A percentile compares a stretch with the other conserved stretches of the same genome.
These are phyloP conservation scores for Plusia festucae DNA, from an alignment of 2,888 invertebrate species.

Conservation along the genomic window DNA sequence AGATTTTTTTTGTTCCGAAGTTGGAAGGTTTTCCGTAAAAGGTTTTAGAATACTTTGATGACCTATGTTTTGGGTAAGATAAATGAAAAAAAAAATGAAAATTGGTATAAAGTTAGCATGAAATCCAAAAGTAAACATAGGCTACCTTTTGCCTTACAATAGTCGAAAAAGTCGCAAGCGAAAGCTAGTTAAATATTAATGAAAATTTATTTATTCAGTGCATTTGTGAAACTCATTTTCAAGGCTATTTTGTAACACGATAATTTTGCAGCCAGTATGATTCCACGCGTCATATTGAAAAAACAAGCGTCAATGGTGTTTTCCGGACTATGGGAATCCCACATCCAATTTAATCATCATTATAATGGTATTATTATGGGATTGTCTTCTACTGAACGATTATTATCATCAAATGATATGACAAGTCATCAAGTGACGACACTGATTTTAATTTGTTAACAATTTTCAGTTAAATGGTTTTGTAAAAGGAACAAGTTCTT, in stretches of 20 bases:
- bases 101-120: too few species aligned
- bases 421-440: neutral
- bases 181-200: too few species aligned
- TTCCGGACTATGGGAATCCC: constrained; percentile 44
- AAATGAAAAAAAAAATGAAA: too few species aligned
- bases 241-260: neutral
- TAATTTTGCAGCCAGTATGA: constrained; percentile 14
- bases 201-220: too few species aligned
- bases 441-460: neutral
- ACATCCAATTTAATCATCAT: constrained; percentile 2
- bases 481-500: too few species aligned
- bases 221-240: neutral
- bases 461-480: neutral
- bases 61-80: too few species aligned
- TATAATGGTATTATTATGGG: constrained; percentile 27
- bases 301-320: constrained; percentile 10
- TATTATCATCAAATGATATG: constrained; percentile 5
- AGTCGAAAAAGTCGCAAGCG: too few species aligned
- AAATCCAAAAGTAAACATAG: too few species aligned
- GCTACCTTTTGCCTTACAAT: too few species aligned
- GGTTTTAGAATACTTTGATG: too few species aligned
- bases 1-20: too few species aligned
- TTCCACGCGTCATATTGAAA: constrained; percentile 21
- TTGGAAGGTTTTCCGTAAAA: too few species aligned
- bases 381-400: constrained; percentile 25